Evolutionary conservation across 1,140 invertebrate genomes (phyloP).

Genomic region (Drosophila yakuba): DNA sequence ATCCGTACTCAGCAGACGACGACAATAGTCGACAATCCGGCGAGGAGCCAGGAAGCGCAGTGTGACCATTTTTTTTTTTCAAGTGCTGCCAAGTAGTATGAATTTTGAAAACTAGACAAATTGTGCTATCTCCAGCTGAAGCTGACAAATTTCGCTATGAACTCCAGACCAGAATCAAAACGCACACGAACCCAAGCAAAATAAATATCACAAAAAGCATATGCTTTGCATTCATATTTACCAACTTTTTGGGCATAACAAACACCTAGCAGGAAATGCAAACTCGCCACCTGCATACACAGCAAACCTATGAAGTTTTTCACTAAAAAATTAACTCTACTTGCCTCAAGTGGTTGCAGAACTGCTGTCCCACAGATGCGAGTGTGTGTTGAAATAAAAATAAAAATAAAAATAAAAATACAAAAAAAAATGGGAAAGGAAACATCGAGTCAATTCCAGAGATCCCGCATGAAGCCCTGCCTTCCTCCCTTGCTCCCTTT

Average conservation of each 20-base stretch:
- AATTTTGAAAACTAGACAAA: conserved; percentile 17
- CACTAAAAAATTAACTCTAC: conserved; percentile 5
- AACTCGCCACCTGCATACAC: neutral
- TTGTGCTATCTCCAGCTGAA: neutral
- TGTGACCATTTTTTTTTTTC: conserved; percentile 18
- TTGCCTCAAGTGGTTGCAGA: neutral
- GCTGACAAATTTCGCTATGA: conserved; percentile 16
- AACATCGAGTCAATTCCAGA: conserved; percentile 22
- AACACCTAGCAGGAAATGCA: too few species aligned
- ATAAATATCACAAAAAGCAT: neutral
- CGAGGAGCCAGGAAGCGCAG: conserved; percentile 6
- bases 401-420: too few species aligned
- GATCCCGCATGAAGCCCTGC: conserved; percentile 10
- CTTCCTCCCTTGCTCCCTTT: too few species aligned
- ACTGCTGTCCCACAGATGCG: conserved; percentile 5
- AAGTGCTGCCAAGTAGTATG: neutral
- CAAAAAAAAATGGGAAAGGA: neutral
- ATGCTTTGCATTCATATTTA: neutral
- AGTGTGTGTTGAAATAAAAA: neutral
- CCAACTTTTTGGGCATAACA: neutral
- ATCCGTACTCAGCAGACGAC: conserved; percentile 86
- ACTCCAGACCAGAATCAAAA: neutral
- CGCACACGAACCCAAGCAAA: neutral
- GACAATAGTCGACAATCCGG: neutral
- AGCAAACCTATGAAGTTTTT: conserved; percentile 1